These are phyloP conservation scores for Dendrophyllia cribrosa DNA, from an alignment of 64 coral and sea anemone genomes.

Conservation along the genomic window DNA sequence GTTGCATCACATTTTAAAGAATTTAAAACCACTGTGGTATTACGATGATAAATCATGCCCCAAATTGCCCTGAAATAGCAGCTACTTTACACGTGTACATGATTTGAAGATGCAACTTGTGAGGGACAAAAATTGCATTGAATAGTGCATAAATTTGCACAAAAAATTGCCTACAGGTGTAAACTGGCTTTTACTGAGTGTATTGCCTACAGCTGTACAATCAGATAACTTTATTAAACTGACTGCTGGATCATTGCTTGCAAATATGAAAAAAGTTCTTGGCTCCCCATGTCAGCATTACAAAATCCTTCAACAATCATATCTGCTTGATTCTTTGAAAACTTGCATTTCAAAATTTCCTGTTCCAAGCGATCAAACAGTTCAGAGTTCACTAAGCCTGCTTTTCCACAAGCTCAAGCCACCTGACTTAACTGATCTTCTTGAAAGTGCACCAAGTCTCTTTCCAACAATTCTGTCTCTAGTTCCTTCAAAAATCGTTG, in stretches of 20 bases:
- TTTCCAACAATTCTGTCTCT: neutral
- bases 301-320: conserved; percentile 17
- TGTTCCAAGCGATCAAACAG: neutral
- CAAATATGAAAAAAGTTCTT: conserved; percentile 9
- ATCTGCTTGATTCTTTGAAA: conserved; percentile 6
- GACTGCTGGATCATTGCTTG: neutral
- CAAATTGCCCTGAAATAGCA: too few relatives aligned
- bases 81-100: too few relatives aligned
- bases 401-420: conserved; percentile 4
- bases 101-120: too few relatives aligned
- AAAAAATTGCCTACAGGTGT: too few relatives aligned
- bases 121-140: too few relatives aligned
- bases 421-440: conserved; percentile 3
- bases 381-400: neutral
- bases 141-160: too few relatives aligned
- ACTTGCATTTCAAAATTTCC: neutral
- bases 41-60: too few relatives aligned
- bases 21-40: too few relatives aligned
- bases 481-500: neutral
- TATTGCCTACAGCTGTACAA: too few relatives aligned
- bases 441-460: neutral
- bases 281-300: neutral
- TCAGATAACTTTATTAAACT: neutral
- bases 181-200: too few relatives aligned
- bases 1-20: too few relatives aligned